Conservation (phyloP, 53 echinoderm and acorn worm genomes). For the Holothuria scabra region DNA sequence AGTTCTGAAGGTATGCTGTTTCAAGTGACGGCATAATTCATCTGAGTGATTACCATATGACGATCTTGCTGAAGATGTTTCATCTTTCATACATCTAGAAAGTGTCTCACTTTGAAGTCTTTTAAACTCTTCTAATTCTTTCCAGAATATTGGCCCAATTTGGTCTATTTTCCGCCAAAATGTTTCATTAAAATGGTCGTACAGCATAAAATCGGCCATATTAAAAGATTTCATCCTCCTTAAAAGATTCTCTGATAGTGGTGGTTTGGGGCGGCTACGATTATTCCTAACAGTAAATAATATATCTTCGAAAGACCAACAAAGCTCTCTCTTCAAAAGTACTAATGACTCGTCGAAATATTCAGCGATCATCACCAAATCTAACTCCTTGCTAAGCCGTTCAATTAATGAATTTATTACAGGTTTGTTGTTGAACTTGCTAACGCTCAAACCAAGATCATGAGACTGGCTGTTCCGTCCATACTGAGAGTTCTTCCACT, state of each 20-base stretch:
- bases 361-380: conserved; percentile 13
- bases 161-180: background rate
- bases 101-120: background rate
- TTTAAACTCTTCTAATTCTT: background rate
- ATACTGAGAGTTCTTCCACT: background rate
- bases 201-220: conserved; percentile 3
- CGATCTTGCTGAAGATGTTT: background rate
- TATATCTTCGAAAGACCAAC: conserved; percentile 9
- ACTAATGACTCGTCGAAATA: conserved; percentile 23
- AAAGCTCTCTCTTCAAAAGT: background rate
- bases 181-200: conserved; percentile 27
- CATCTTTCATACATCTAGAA: background rate
- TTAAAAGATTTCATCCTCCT: background rate
- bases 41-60: background rate
- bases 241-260: background rate
- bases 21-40: background rate
- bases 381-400: background rate
- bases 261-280: background rate
- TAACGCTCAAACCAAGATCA: background rate
- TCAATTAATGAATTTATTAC: background rate
- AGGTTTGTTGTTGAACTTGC: background rate
- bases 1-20: no score
- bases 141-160: background rate
- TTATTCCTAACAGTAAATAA: background rate
- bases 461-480: conserved; percentile 9